Evolutionary conservation across 1,140 invertebrate genomes (phyloP).

Genomic region (Nixonia krombeini): DNA sequence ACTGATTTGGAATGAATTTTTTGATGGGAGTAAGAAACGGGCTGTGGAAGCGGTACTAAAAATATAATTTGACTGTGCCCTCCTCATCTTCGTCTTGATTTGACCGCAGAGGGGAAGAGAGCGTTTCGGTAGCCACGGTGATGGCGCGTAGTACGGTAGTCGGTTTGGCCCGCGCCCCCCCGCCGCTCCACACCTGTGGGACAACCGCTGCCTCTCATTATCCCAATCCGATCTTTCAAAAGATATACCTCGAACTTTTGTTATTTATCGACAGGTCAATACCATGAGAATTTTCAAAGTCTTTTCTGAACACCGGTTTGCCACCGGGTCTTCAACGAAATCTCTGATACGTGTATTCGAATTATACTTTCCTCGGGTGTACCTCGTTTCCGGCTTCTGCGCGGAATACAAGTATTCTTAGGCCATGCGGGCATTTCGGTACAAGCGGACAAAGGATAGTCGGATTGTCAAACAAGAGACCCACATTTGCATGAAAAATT

Average conservation of each 20-base stretch:
- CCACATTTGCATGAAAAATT: too few species aligned
- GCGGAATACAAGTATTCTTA: neutral
- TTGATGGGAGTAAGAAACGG: too few species aligned
- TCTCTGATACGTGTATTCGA: conserved; percentile 9
- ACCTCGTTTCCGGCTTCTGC: conserved; percentile 9
- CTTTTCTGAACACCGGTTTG: conserved; percentile 4
- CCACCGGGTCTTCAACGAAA: conserved; percentile 7
- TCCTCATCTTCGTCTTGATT: conserved; percentile 26
- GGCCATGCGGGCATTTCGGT: too few species aligned
- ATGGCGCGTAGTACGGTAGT: conserved; percentile 69
- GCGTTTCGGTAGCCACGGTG: conserved; percentile 58
- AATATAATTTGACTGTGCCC: conserved; percentile 18
- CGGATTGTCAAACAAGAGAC: too few species aligned
- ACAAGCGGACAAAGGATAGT: too few species aligned
- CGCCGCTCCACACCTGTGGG: conserved; percentile 66
- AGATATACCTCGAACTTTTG: conserved; percentile 64
- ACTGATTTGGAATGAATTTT: too few species aligned
- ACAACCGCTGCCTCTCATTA: conserved; percentile 67
- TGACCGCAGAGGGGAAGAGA: conserved; percentile 18
- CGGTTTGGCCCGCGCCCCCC: conserved; percentile 34
- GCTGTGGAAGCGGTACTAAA: too few species aligned
- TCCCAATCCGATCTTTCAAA: conserved; percentile 68
- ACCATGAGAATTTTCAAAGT: conserved; percentile 64
- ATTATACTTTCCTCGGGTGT: conserved; percentile 7
- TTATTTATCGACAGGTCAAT: conserved; percentile 69